phyloP scores from a whole-genome alignment of 2,888 invertebrate genomes.

The Nomada ferruginata region DNA sequence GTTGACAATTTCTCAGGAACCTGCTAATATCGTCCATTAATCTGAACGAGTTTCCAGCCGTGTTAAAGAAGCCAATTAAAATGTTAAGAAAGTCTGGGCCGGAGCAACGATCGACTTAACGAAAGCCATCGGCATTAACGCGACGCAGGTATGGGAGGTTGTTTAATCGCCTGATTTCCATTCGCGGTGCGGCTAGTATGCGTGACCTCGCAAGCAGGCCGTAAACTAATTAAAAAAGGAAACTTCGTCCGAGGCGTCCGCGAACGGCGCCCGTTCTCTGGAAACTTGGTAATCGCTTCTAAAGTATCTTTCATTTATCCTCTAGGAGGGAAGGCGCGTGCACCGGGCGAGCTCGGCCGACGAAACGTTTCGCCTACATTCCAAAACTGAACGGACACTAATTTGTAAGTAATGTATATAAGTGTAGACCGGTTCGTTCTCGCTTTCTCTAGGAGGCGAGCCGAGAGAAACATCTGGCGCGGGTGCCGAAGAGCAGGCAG shows the following conservation, averaged over 20 bases:
- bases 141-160: background rate
- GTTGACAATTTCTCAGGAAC: too few relatives aligned
- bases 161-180: slow-evolving; percentile 32
- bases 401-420: background rate
- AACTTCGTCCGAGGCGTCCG: slow-evolving; percentile 17
- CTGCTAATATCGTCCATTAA: too few relatives aligned
- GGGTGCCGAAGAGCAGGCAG: slow-evolving; percentile 79
- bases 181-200: slow-evolving; percentile 2
- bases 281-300: slow-evolving; percentile 41
- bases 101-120: background rate
- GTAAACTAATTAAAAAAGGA: slow-evolving; percentile 47
- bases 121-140: background rate
- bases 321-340: background rate
- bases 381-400: slow-evolving; percentile 18
- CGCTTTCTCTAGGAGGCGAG: slow-evolving; percentile 47
- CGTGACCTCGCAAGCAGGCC: slow-evolving; percentile 26
- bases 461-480: slow-evolving; percentile 77
- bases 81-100: background rate
- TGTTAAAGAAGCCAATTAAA: background rate
- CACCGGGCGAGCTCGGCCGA: background rate
- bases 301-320: slow-evolving; percentile 39
- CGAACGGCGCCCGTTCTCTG: background rate
- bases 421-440: slow-evolving; percentile 49
- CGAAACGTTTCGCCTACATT: slow-evolving; percentile 22
- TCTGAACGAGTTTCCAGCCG: background rate